These are phyloP conservation scores for Nothoprocta pentlandii DNA, from an alignment of 2,113 vertebrate genomes.

Conservation along the genomic window DNA sequence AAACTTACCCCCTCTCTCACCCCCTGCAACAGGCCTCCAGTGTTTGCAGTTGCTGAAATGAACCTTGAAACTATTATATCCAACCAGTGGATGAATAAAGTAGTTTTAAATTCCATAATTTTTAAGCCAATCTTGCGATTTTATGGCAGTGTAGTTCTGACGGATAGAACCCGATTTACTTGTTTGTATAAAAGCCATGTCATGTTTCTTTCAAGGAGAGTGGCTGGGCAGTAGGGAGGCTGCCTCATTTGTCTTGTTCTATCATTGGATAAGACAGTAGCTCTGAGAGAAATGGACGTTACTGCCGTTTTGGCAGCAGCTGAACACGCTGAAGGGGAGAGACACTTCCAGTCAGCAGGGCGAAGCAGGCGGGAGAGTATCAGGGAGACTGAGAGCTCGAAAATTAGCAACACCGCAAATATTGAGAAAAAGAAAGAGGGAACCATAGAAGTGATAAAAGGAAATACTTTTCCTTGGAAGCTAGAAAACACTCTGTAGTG, in stretches of 20 bases:
- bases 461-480: not conserved
- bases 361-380: not conserved
- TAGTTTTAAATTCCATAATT: not conserved
- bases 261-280: not conserved
- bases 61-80: not conserved
- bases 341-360: not conserved
- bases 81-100: not conserved
- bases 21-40: not conserved
- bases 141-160: not conserved
- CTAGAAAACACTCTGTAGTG: not conserved
- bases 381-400: not conserved
- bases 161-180: not conserved
- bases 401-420: not conserved
- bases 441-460: not conserved
- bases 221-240: not conserved
- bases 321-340: not conserved
- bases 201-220: not conserved
- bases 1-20: too few species aligned
- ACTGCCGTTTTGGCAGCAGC: not conserved
- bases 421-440: not conserved
- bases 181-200: not conserved
- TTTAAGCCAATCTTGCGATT: not conserved
- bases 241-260: not conserved
- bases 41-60: not conserved
- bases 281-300: not conserved